Conservation (phyloP, 2,797 vertebrate genomes). For the Girardinus metallicus region DNA sequence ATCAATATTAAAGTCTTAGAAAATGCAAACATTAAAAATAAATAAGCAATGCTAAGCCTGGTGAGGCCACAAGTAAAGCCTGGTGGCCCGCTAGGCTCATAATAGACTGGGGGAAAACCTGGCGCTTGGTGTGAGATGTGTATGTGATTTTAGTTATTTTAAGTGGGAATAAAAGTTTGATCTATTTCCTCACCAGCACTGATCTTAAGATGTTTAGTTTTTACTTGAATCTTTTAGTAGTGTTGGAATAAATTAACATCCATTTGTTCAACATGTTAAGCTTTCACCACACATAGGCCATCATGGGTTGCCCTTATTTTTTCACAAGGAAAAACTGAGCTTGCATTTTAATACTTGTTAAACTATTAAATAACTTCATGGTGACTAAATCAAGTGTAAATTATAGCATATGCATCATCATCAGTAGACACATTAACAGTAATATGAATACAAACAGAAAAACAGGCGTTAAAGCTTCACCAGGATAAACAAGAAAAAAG, state of each 20-base stretch:
- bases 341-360: not conserved
- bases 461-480: constrained; percentile 23
- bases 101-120: too few species aligned
- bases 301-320: not conserved
- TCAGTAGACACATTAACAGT: not conserved
- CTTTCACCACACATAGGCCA: not conserved
- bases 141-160: not conserved
- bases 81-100: too few species aligned
- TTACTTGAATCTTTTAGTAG: not conserved
- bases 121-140: not conserved
- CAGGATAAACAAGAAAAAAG: constrained; percentile 4
- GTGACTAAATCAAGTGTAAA: not conserved
- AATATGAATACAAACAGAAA: not conserved
- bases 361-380: not conserved
- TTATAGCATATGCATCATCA: not conserved
- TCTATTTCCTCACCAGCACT: not conserved
- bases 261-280: not conserved
- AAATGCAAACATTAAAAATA: too few species aligned
- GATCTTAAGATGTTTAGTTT: not conserved
- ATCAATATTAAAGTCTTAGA: too few species aligned
- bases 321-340: not conserved
- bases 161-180: not conserved
- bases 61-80: too few species aligned
- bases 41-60: too few species aligned
- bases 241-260: not conserved